A percentile compares a stretch with the other conserved stretches of the same genome.
phyloP scores from a whole-genome alignment of 2,113 vertebrate species.

The Tetrax tetrax region DNA sequence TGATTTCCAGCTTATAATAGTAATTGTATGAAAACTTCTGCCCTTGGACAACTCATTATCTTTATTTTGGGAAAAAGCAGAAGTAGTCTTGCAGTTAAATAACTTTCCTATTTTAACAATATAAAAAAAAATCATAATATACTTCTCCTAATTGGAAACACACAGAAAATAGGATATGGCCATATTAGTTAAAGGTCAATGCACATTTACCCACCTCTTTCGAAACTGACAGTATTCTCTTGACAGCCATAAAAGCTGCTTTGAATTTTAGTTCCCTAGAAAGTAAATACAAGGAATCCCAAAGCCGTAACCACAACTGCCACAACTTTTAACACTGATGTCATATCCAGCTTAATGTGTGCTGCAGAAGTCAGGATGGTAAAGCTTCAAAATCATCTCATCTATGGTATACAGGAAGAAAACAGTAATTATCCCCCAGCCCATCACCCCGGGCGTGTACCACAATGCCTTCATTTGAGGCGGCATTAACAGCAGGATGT shows the following conservation, averaged over 20 bases:
- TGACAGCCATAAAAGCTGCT: constrained; percentile 63
- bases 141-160: constrained; percentile 56
- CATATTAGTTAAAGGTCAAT: constrained; percentile 39
- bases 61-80: background rate
- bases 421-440: background rate
- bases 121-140: background rate
- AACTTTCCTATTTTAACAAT: background rate
- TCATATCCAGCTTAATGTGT: constrained; percentile 4
- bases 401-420: background rate
- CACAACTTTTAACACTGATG: constrained; percentile 36
- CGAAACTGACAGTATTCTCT: constrained; percentile 45
- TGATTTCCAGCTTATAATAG: constrained; percentile 15
- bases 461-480: constrained; percentile 23
- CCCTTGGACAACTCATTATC: background rate
- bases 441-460: background rate
- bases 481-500: background rate
- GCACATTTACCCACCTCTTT: constrained; percentile 38
- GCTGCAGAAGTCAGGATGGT: background rate
- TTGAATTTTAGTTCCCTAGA: constrained; percentile 73
- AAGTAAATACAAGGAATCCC: constrained; percentile 70
- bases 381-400: background rate
- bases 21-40: background rate
- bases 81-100: background rate
- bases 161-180: constrained; percentile 33
- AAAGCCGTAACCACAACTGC: constrained; percentile 48